Evolutionary conservation across 2,888 invertebrate genomes (phyloP), one percentile per base, ranked within the genome.

Genomic region (Margaritifera margaritifera): DNA sequence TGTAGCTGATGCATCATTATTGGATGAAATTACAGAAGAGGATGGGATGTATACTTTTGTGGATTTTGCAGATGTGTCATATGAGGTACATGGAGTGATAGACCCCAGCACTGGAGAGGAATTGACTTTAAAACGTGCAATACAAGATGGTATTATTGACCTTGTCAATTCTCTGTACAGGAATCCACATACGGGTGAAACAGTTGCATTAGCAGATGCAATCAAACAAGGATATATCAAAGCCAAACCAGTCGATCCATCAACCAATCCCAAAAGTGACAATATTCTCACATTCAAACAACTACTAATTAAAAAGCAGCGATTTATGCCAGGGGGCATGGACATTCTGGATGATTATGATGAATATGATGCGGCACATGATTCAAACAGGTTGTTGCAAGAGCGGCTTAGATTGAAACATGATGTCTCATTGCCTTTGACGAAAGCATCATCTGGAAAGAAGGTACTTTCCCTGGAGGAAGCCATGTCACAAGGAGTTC

Each of bases 181-280:
- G 20, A 83, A 86, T 68, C 84, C 85, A 19, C 74, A 79, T 61
- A 85, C 86, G 3, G 86, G 84, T n/a, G 84, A 86, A 69, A 80
- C 80, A 6, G 84, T 86, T 73, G 69, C 83, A 6, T 66, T 87
- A 20, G 77, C 85, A 22, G 86, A 86, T 57, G 87, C 87, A 31
- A 78, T 86, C 20, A 79, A 80, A 62, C 82, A 82, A 67, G 87
- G 86, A 42, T 73, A 85, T 8, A 80, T 87, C 19, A 83, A 81
- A 64, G 82, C 75, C 1, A 61, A 77, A 66, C 77, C 78, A n/a
- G 80, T 83, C 24, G 80, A 83, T 62, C 77, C 78, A 11, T 67
- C 63, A 11, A 71, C 73, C 6, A 57, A 61, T 24, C 22, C 55
- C 19, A 63, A 68, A 19, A 67, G 64, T 50, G 80, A 77, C 42